Evolutionary conservation across 2,797 vertebrate species (phyloP).

Genomic region (Trachurus trachurus): DNA sequence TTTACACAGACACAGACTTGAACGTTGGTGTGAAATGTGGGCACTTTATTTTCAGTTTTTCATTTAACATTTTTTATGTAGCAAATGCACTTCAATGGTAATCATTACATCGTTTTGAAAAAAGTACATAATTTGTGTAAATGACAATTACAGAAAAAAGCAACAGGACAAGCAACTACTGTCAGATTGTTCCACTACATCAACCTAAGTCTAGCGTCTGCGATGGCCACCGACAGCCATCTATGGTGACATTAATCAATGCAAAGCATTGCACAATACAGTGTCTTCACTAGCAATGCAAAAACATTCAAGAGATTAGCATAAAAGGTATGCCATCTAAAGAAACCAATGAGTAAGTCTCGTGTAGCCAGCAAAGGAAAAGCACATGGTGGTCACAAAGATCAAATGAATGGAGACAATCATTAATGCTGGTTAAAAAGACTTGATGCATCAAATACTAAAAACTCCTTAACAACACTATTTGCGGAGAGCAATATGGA

Average conservation of each 20-base stretch:
- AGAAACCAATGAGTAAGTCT: conserved; percentile 43
- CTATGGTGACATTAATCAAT: conserved; percentile 63
- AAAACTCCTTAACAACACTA: conserved; percentile 56
- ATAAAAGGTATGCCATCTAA: conserved; percentile 65
- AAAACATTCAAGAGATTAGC: conserved; percentile 79
- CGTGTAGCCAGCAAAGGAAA: conserved; percentile 57
- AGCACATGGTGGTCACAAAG: conserved; percentile 66
- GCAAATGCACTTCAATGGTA: conserved; percentile 81
- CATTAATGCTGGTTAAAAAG: conserved; percentile 69
- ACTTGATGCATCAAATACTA: conserved; percentile 51
- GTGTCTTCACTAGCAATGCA: conserved; percentile 76
- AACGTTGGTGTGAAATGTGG: conserved; percentile 76
- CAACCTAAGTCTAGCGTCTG: conserved; percentile 67
- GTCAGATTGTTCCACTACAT: conserved; percentile 74
- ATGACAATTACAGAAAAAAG: conserved; percentile 72
- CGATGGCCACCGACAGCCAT: conserved; percentile 52
- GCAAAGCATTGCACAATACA: conserved; percentile 76
- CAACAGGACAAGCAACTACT: conserved; percentile 76
- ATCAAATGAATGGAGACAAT: conserved; percentile 68
- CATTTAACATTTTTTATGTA: conserved; percentile 75
- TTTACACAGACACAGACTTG: conserved; percentile 17
- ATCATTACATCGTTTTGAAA: conserved; percentile 77
- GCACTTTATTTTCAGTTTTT: conserved; percentile 80
- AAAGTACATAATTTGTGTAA: conserved; percentile 71
- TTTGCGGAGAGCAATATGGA: conserved; percentile 54